A percentile compares a stretch with the other conserved stretches of the same genome.
phyloP scores from a whole-genome alignment of 2,888 invertebrate genomes.

The Antheraea assamensis region DNA sequence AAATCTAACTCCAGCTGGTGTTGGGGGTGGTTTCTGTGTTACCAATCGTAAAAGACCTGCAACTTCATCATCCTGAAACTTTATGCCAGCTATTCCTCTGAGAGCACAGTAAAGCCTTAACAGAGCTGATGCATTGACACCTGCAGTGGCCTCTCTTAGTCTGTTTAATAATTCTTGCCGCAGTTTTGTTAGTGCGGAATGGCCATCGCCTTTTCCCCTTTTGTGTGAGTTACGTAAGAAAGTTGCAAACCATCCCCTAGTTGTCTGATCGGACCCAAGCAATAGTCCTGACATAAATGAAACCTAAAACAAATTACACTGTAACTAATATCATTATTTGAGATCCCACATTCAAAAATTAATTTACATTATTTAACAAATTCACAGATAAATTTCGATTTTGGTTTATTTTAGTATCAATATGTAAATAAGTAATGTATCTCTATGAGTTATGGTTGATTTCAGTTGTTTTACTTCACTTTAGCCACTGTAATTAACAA shows the following conservation, averaged over 20 bases:
- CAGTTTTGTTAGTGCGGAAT: constrained; percentile 85
- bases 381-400: no score
- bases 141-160: constrained; percentile 85
- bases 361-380: no score
- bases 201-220: constrained; percentile 88
- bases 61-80: constrained; percentile 96
- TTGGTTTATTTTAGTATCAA: no score
- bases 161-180: constrained; percentile 89
- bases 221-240: constrained; percentile 95
- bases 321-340: no score
- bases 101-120: constrained; percentile 95
- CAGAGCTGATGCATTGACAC: constrained; percentile 94
- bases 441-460: no score
- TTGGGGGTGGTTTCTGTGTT: constrained; percentile 93
- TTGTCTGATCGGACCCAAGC: constrained; percentile 94
- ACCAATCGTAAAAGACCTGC: constrained; percentile 90
- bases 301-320: constrained; percentile 69
- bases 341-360: no score
- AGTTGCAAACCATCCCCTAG: constrained; percentile 95
- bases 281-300: constrained; percentile 94
- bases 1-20: constrained; percentile 95
- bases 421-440: no score
- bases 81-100: constrained; percentile 95
- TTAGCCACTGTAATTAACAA: no score
- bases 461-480: no score